These are phyloP conservation scores for Arctopsyche grandis DNA, from an alignment of 1,140 invertebrate genomes.

Conservation along the genomic window DNA sequence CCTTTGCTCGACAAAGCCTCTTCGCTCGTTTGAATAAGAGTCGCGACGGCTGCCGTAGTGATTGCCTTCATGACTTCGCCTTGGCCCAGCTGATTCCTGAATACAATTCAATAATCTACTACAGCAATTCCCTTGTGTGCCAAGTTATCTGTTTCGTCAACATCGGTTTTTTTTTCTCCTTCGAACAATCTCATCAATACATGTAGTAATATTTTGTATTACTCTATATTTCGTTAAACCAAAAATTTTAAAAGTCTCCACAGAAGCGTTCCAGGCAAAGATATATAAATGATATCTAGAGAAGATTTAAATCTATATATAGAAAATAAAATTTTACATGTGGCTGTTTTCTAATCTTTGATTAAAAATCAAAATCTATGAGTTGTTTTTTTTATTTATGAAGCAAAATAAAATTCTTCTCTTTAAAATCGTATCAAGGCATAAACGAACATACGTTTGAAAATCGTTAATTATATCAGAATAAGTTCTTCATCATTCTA, in stretches of 20 bases:
- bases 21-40: constrained; percentile 62
- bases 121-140: constrained; percentile 45
- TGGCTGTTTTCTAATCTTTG: not conserved
- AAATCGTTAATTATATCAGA: constrained; percentile 6
- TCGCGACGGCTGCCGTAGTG: constrained; percentile 66
- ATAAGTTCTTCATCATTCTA: not conserved
- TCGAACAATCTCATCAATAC: not conserved
- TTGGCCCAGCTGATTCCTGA: constrained; percentile 65
- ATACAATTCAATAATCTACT: constrained; percentile 64
- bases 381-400: not conserved
- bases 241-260: not conserved
- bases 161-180: constrained; percentile 12
- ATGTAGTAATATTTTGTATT: constrained; percentile 10
- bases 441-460: not conserved
- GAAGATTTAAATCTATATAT: not conserved
- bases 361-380: not conserved
- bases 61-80: constrained; percentile 65
- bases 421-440: not conserved
- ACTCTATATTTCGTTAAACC: not conserved
- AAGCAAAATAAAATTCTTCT: not conserved
- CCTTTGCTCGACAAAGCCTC: constrained; percentile 62
- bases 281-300: not conserved
- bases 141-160: not conserved
- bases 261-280: not conserved
- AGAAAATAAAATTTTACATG: not conserved